Evolutionary conservation across 2,113 vertebrate species (phyloP).

Genomic region (Oryzias celebensis): DNA sequence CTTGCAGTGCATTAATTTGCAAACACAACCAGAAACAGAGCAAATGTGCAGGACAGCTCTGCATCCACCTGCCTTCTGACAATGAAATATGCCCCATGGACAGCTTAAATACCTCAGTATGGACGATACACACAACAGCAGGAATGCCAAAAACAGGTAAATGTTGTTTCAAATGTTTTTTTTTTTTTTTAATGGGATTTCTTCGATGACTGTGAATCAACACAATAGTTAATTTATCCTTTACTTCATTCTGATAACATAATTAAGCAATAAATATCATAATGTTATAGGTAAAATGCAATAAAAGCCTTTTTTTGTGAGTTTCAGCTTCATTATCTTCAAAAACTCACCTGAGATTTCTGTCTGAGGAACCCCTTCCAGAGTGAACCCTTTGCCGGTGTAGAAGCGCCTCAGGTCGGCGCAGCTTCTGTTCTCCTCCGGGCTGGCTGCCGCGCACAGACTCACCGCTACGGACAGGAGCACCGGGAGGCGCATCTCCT

Average conservation of each 20-base stretch:
- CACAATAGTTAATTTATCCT: not conserved
- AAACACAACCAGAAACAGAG: slow-evolving; percentile 20
- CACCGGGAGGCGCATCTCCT: slow-evolving; percentile 79
- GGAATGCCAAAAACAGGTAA: not conserved
- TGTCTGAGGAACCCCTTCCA: slow-evolving; percentile 86
- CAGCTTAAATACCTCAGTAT: not conserved
- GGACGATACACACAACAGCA: not conserved
- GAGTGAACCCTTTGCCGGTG: slow-evolving; percentile 90
- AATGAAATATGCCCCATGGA: slow-evolving; percentile 46
- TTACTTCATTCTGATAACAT: no score
- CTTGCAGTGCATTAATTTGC: slow-evolving; percentile 22
- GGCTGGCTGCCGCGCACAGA: slow-evolving; percentile 69
- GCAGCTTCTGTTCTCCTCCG: slow-evolving; percentile 86
- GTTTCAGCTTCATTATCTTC: not conserved
- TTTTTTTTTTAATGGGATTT: not conserved
- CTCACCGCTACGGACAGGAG: slow-evolving; percentile 71
- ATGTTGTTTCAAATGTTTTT: slow-evolving; percentile 12
- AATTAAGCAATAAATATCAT: no score
- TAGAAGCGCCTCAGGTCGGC: slow-evolving; percentile 90
- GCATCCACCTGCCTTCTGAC: slow-evolving; percentile 51
- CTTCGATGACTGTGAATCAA: not conserved
- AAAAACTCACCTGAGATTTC: slow-evolving; percentile 89
- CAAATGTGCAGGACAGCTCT: slow-evolving; percentile 15
- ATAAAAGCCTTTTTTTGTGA: no score
- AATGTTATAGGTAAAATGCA: no score